Evolutionary conservation across 2,797 vertebrate genomes (phyloP), one percentile per base, ranked within the genome.

Genomic region (Ciconia nigra): DNA sequence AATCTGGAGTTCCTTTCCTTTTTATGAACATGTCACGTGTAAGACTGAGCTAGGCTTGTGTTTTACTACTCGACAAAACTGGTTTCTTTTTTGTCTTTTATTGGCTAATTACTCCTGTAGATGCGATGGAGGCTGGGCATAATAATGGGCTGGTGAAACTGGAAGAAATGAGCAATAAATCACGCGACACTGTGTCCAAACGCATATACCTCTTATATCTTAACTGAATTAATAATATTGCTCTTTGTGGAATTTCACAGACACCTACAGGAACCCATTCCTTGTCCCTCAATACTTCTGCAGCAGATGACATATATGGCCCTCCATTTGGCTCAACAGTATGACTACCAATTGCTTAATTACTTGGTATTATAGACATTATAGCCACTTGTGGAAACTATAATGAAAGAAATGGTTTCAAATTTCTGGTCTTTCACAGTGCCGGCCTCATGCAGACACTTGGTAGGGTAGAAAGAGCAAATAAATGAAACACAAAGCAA

Each of bases 401-500:
- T 33, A 62, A 59, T 35, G 21, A 80, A 87, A 92, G 28, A 91
- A 89, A 78, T 26, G 7, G 47, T 79, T 93, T 85, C 80, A 63
- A 22, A 67, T 92, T 83, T 72, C 59, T 79, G 55, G 44, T 66
- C n/a, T 83, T 62, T 66, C 42, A 58, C 37, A 67, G 59, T 14
- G 11, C 17, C 61, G 47, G 55, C 62, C 59, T 82, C 83, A 62
- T 15, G n/a, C 42, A 81, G 82, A 82, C 65, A 72, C 49, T 72
- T 69, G 25, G 58, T 66, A 66, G 47, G 44, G 42, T 5, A 79
- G 80, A 76, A 93, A 63, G 37, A 77, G 44, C 31, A 90, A 84
- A 88, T 54, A 82, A 65, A 76, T 52, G 62, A 88, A 96, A 83
- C 63, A 90, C 28, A 89, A 94, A 96, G 71, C 86, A 93, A 92